These are phyloP conservation scores for Anguilla anguilla DNA, from an alignment of 2,797 vertebrate genomes.

Conservation along the genomic window DNA sequence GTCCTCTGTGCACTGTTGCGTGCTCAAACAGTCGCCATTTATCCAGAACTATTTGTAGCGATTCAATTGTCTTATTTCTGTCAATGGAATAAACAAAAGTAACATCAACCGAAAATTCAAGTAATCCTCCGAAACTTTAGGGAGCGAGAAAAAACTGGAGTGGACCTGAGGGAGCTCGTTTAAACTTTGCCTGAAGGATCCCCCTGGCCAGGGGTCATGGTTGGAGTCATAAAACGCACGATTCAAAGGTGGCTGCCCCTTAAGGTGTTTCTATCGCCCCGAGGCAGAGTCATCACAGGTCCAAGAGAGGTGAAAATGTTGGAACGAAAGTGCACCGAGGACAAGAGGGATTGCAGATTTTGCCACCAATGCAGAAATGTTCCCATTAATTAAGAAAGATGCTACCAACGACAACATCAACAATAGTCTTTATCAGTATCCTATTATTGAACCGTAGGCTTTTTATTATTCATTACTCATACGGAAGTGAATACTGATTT, in stretches of 20 bases:
- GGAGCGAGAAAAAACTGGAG: slow-evolving; percentile 38
- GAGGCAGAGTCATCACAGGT: slow-evolving; percentile 78
- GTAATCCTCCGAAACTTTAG: slow-evolving; percentile 44
- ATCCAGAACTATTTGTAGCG: neutral
- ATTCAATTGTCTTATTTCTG: slow-evolving; percentile 23
- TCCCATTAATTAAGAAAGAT: slow-evolving; percentile 60
- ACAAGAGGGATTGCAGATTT: slow-evolving; percentile 70
- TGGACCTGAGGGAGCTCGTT: slow-evolving; percentile 81
- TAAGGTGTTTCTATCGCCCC: slow-evolving; percentile 79
- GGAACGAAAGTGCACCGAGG: slow-evolving; percentile 62
- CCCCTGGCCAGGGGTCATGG: slow-evolving; percentile 79
- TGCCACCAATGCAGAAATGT: slow-evolving; percentile 72
- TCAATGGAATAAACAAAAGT: slow-evolving; percentile 51
- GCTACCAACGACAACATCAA: slow-evolving; percentile 59
- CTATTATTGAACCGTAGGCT: slow-evolving; percentile 14
- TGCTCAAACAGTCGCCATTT: neutral
- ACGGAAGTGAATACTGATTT: neutral
- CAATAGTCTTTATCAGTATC: slow-evolving; percentile 42
- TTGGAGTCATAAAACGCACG: slow-evolving; percentile 72
- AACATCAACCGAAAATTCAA: slow-evolving; percentile 32
- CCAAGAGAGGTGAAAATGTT: slow-evolving; percentile 71
- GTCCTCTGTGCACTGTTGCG: neutral
- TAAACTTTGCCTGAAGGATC: slow-evolving; percentile 83
- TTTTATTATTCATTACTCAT: neutral
- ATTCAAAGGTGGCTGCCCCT: slow-evolving; percentile 80